Conservation (phyloP, 2,113 vertebrate species). For the Emydura subglobosa region DNA sequence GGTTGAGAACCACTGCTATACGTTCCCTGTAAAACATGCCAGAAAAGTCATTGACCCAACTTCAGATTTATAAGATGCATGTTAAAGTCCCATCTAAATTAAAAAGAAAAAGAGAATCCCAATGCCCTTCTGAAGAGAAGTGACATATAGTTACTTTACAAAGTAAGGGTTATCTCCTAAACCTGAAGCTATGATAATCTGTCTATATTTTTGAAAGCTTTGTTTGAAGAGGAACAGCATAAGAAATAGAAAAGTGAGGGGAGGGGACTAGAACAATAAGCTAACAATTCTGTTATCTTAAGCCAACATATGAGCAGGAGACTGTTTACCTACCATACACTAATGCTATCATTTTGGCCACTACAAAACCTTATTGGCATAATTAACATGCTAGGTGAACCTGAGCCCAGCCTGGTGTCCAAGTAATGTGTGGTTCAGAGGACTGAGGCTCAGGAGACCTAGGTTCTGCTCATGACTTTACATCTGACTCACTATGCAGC, state of each 20-base stretch:
- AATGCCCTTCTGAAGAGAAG: background rate
- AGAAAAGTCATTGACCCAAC: constrained; percentile 39
- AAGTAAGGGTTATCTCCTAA: constrained; percentile 25
- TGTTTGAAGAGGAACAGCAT: constrained; percentile 58
- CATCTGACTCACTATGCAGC: background rate
- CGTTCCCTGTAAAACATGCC: constrained; percentile 31
- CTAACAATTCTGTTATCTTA: constrained; percentile 45
- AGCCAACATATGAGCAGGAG: constrained; percentile 14
- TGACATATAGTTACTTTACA: too few species aligned
- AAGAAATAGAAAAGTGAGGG: constrained; percentile 21
- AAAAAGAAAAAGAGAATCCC: background rate
- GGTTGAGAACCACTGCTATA: background rate
- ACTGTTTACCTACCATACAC: constrained; percentile 13
- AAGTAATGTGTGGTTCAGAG: background rate
- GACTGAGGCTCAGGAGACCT: background rate
- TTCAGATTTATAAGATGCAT: constrained; percentile 59
- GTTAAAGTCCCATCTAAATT: background rate
- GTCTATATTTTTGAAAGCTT: constrained; percentile 42
- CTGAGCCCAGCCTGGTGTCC: background rate
- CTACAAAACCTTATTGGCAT: constrained; percentile 35
- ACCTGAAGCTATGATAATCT: constrained; percentile 50
- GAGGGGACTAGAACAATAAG: background rate
- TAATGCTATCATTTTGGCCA: constrained; percentile 57
- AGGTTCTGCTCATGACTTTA: background rate
- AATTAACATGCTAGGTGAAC: background rate